Evolutionary conservation across 2,888 invertebrate species (phyloP).

Genomic region (Trachelus stipa): DNA sequence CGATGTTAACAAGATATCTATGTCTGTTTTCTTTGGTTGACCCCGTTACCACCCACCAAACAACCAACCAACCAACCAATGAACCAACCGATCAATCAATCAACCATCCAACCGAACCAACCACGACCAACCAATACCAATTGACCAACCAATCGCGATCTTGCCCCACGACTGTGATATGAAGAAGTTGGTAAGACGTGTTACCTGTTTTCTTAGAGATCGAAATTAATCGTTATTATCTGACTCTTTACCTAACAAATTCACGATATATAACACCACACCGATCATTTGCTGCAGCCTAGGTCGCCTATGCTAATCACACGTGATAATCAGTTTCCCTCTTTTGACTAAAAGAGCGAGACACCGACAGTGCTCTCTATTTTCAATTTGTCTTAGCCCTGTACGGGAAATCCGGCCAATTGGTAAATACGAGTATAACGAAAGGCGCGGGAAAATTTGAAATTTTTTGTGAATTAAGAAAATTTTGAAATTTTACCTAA

Average conservation of each 20-base stretch:
- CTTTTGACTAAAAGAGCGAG: background rate
- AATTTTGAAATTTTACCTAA: background rate
- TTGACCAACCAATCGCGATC: constrained; percentile 50
- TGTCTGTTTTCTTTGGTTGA: constrained; percentile 57
- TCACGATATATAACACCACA: background rate
- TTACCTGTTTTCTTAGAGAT: constrained; percentile 34
- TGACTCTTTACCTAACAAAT: constrained; percentile 7
- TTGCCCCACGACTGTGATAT: constrained; percentile 55
- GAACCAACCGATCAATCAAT: constrained; percentile 29
- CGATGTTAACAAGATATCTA: constrained; percentile 55
- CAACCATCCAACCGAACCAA: constrained; percentile 46
- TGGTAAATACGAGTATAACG: background rate
- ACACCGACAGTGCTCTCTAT: background rate
- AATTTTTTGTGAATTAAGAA: no score
- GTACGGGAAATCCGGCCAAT: background rate
- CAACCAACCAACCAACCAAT: constrained; percentile 38
- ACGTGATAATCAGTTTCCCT: background rate
- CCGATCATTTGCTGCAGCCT: background rate
- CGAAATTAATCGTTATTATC: constrained; percentile 10
- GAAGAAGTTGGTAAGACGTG: constrained; percentile 58
- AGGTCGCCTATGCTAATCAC: background rate
- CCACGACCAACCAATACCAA: constrained; percentile 50
- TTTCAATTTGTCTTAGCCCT: background rate
- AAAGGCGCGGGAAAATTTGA: background rate
- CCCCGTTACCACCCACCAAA: constrained; percentile 49